A percentile compares a stretch with the other conserved stretches of the same genome.
These are phyloP conservation scores for Thymelicus lineola DNA, from an alignment of 2,888 invertebrate species.

Conservation along the genomic window DNA sequence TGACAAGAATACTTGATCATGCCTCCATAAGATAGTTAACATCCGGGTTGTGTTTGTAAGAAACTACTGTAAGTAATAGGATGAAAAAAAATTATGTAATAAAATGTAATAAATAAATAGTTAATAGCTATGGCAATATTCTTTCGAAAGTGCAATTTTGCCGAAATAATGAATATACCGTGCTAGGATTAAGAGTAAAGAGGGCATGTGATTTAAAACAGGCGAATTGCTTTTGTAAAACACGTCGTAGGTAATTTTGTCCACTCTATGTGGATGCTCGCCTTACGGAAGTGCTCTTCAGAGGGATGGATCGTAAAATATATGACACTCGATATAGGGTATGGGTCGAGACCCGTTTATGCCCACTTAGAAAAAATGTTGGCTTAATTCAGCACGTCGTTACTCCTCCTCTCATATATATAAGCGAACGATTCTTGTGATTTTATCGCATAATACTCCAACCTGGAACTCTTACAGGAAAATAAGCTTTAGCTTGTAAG, in stretches of 20 bases:
- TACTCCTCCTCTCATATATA: conserved; percentile 69
- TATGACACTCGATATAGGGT: conserved; percentile 77
- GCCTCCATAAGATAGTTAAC: no score
- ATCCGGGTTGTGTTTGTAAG: no score
- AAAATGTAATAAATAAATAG: no score
- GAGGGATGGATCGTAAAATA: conserved; percentile 80
- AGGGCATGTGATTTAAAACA: conserved; percentile 43
- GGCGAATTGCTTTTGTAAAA: conserved; percentile 61
- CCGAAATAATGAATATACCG: no score
- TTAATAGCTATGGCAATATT: no score
- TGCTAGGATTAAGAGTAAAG: not conserved
- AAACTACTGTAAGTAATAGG: no score
- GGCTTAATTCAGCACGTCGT: conserved; percentile 80
- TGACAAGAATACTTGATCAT: no score
- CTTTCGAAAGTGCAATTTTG: no score
- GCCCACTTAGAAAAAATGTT: conserved; percentile 82
- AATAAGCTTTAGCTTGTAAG: conserved; percentile 66
- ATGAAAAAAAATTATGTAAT: no score
- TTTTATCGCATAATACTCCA: conserved; percentile 70
- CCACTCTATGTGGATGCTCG: conserved; percentile 73
- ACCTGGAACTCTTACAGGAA: conserved; percentile 59
- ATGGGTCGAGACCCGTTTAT: conserved; percentile 75
- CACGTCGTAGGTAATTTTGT: conserved; percentile 73
- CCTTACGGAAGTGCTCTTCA: conserved; percentile 69
- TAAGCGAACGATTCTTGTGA: conserved; percentile 71